Conservation (phyloP, 2,797 vertebrate species). For the Leptoclinus maculatus region DNA sequence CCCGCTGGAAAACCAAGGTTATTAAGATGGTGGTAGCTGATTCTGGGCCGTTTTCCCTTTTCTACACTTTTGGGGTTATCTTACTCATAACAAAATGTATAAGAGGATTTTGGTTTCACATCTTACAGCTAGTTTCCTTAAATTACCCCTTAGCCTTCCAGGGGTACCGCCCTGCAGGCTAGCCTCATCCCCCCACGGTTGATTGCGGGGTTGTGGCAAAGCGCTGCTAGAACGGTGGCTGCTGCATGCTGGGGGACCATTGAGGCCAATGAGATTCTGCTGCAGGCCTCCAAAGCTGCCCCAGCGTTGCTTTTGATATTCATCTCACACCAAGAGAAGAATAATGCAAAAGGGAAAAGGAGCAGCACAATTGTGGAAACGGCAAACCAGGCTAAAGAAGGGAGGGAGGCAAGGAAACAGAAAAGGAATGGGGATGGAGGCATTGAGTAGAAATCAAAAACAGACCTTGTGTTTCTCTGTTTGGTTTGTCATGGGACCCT, state of each 20-base stretch:
- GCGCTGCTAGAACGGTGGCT: conserved; percentile 82
- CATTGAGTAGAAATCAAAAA: conserved; percentile 88
- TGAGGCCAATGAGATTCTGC: conserved; percentile 87
- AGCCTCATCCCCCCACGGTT: conserved; percentile 56
- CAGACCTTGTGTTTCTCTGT: conserved; percentile 88
- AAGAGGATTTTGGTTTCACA: conserved; percentile 78
- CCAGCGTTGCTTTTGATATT: conserved; percentile 91
- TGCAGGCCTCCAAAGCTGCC: conserved; percentile 86
- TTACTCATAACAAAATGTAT: conserved; percentile 73
- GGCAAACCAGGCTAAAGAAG: conserved; percentile 79
- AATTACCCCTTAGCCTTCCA: conserved; percentile 71
- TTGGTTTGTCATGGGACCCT: conserved; percentile 89
- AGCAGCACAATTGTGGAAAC: conserved; percentile 82
- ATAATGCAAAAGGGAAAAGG: conserved; percentile 85
- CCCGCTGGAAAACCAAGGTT: conserved; percentile 58
- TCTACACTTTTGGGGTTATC: conserved; percentile 66
- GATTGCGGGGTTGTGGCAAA: conserved; percentile 83
- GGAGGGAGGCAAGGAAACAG: conserved; percentile 56
- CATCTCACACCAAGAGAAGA: conserved; percentile 90
- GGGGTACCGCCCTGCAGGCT: conserved; percentile 68
- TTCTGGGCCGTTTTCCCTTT: conserved; percentile 52
- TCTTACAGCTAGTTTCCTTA: conserved; percentile 72
- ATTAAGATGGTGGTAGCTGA: conserved; percentile 71
- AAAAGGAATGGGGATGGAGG: conserved; percentile 73
- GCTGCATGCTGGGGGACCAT: conserved; percentile 76